Conservation (phyloP, 2,888 invertebrate genomes). For the Formica aserva region DNA sequence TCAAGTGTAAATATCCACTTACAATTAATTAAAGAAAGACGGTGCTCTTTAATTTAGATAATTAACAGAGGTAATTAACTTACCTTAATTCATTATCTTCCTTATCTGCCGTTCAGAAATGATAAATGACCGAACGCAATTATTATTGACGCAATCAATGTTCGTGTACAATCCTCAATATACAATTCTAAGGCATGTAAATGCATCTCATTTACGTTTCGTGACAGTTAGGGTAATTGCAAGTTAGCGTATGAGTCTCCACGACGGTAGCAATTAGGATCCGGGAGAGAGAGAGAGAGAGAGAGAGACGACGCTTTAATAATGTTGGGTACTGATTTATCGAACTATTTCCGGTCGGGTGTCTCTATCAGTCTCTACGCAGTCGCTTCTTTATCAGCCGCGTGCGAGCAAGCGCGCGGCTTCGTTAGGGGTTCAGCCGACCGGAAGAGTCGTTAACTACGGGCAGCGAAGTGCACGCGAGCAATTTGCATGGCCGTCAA, state of each 20-base stretch:
- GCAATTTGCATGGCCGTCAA: constrained; percentile 56
- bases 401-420: not conserved
- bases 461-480: constrained; percentile 46
- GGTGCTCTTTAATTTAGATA: not conserved
- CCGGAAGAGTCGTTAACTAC: constrained; percentile 53
- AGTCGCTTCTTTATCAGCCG: constrained; percentile 23
- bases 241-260: constrained; percentile 32
- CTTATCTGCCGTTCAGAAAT: not conserved
- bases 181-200: constrained; percentile 22
- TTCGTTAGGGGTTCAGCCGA: constrained; percentile 40
- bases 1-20: not conserved
- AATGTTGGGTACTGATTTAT: constrained; percentile 33
- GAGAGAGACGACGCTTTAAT: not conserved
- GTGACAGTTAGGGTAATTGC: constrained; percentile 29
- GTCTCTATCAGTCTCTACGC: not conserved
- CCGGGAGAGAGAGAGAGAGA: not conserved
- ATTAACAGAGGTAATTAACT: not conserved
- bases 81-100: constrained; percentile 7
- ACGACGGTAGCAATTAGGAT: constrained; percentile 4
- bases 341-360: constrained; percentile 27
- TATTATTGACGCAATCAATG: not conserved
- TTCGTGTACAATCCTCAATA: not conserved
- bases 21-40: no score
- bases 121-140: not conserved
- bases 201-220: constrained; percentile 35